phyloP scores from a whole-genome alignment of 30 jellyfish, hydroid and myxozoan genomes.

The Catostylus mosaicus region DNA sequence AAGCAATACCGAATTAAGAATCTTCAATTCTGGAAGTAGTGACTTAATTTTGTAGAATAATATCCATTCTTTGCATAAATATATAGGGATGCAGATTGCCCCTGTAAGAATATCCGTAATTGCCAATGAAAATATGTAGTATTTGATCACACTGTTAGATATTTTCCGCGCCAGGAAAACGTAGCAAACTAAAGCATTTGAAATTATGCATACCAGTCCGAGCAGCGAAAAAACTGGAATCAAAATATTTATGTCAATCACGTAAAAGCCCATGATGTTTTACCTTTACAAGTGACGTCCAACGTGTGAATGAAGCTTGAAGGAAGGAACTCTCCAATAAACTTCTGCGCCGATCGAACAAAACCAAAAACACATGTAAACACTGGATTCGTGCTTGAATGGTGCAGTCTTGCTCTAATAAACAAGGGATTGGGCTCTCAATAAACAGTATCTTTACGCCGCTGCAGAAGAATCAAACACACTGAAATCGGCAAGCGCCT shows the following conservation, averaged over 20 bases:
- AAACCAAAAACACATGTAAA: no score
- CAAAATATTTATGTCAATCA: neutral
- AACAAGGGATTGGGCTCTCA: no score
- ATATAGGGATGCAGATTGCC: constrained; percentile 2
- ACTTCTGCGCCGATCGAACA: no score
- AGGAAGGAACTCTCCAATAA: no score
- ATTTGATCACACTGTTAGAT: neutral
- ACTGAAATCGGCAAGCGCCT: no score
- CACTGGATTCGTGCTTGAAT: no score
- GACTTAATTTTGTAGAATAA: neutral
- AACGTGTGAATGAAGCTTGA: no score
- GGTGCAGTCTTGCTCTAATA: no score
- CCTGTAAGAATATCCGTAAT: constrained; percentile 27
- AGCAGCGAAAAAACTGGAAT: neutral
- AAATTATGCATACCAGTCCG: constrained; percentile 8
- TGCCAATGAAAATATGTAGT: constrained; percentile 27
- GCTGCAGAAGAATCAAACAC: no score
- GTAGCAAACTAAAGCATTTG: constrained; percentile 32
- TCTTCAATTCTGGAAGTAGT: neutral
- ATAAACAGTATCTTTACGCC: no score
- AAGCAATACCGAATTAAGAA: neutral
- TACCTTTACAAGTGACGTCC: constrained; percentile 35
- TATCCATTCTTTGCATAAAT: neutral
- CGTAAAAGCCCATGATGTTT: neutral
- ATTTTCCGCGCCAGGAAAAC: neutral